These are phyloP conservation scores for Brachionus manjavacas DNA, from an alignment of 1,140 invertebrate genomes.

Conservation along the genomic window DNA sequence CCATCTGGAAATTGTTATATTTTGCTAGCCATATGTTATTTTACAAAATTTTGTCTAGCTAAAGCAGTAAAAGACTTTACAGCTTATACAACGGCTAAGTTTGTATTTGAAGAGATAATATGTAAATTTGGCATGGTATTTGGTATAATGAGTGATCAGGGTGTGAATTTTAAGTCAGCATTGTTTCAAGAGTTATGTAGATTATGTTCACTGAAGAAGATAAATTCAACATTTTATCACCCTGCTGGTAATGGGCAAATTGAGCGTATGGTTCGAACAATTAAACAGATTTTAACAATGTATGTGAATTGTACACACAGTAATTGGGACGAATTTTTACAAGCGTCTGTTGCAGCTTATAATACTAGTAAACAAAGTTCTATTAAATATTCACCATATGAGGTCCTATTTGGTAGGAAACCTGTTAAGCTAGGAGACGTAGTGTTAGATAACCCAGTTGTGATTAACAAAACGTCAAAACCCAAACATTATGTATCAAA, in stretches of 20 bases:
- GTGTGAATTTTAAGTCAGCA: constrained; percentile 45
- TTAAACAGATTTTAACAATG: constrained; percentile 15
- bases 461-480: background rate
- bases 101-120: constrained; percentile 49
- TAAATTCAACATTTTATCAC: constrained; percentile 1
- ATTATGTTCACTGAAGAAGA: background rate
- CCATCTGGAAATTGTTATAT: constrained; percentile 48
- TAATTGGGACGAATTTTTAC: constrained; percentile 26
- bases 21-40: constrained; percentile 50
- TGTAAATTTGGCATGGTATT: constrained; percentile 51
- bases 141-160: constrained; percentile 52
- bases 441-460: background rate
- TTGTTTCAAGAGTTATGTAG: constrained; percentile 45
- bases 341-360: constrained; percentile 22
- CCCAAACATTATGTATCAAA: background rate
- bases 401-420: background rate
- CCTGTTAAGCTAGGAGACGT: background rate
- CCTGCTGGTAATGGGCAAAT: background rate
- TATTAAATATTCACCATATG: constrained; percentile 18
- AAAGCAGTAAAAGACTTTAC: constrained; percentile 48
- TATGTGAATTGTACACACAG: background rate
- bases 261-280: constrained; percentile 6
- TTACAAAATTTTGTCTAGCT: constrained; percentile 53
- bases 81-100: constrained; percentile 49
- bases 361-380: constrained; percentile 15